These are phyloP conservation scores for Chlorodrepanis virens DNA, from an alignment of 2,113 vertebrate genomes.

Conservation along the genomic window DNA sequence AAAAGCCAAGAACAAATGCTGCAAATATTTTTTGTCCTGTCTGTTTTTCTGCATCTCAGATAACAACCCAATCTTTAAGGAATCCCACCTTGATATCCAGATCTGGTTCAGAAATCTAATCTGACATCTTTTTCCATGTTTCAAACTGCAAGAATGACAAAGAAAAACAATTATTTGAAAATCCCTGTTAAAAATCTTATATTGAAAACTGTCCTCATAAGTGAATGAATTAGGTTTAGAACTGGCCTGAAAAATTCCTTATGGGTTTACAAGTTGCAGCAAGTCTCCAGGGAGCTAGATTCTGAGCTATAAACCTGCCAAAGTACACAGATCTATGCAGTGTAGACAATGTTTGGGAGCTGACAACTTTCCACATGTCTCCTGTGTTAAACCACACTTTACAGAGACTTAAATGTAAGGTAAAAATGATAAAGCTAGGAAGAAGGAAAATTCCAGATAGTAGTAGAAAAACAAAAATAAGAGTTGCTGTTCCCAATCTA, in stretches of 20 bases:
- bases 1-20: conserved; percentile 10
- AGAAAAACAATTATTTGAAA: conserved; percentile 50
- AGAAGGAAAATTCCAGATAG: conserved; percentile 27
- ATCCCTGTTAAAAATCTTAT: background rate
- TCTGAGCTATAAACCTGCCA: conserved; percentile 65
- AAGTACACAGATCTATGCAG: conserved; percentile 62
- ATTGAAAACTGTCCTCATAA: conserved; percentile 57
- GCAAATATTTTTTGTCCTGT: background rate
- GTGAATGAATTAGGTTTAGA: conserved; percentile 65
- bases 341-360: conserved; percentile 44
- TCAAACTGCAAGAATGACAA: conserved; percentile 29
- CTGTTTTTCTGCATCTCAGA: conserved; percentile 1
- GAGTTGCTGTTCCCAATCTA: background rate
- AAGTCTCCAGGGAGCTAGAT: conserved; percentile 44
- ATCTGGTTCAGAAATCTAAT: background rate
- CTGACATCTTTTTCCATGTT: conserved; percentile 13
- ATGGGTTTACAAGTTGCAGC: conserved; percentile 70
- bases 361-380: conserved; percentile 66
- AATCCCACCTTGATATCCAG: background rate
- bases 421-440: conserved; percentile 31
- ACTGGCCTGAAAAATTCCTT: conserved; percentile 69
- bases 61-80: background rate
- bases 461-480: background rate
- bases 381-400: conserved; percentile 50
- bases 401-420: conserved; percentile 19